A percentile compares a stretch with the other conserved stretches of the same genome.
Conservation (phyloP, 1,140 invertebrate genomes). For the Drosophila bipectinata region DNA sequence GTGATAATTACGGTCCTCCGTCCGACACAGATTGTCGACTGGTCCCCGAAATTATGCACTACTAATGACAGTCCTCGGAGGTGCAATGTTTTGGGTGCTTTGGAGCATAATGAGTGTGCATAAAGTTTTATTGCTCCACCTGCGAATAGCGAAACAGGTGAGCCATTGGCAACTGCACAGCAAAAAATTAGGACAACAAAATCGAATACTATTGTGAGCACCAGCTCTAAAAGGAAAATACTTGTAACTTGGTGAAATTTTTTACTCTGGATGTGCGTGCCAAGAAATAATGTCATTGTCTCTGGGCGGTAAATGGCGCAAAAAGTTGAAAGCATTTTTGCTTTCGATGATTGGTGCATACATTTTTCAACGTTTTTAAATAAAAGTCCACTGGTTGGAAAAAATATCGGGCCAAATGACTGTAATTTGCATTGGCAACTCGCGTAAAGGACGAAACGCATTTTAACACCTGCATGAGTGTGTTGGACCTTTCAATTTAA, state of each 20-base stretch:
- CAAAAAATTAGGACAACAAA: background rate
- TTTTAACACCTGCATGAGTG: constrained; percentile 56
- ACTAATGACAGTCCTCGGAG: constrained; percentile 52
- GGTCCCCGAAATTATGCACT: constrained; percentile 49
- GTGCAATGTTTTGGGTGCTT: constrained; percentile 39
- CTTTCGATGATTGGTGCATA: constrained; percentile 8
- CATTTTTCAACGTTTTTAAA: constrained; percentile 47
- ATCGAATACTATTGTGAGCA: background rate
- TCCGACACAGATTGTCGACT: constrained; percentile 50
- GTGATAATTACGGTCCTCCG: constrained; percentile 57
- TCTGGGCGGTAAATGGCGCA: constrained; percentile 4
- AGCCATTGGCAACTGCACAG: constrained; percentile 15
- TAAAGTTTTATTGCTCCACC: constrained; percentile 57
- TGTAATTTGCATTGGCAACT: constrained; percentile 58
- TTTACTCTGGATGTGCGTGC: constrained; percentile 32
- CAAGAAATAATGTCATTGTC: constrained; percentile 47
- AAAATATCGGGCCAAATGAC: constrained; percentile 46
- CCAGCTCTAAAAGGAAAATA: background rate
- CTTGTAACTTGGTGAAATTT: constrained; percentile 4
- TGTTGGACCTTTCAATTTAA: constrained; percentile 58
- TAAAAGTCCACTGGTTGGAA: constrained; percentile 20
- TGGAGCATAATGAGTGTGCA: constrained; percentile 51
- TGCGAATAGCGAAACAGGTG: constrained; percentile 16
- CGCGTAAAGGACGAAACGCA: constrained; percentile 27
- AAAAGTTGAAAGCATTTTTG: constrained; percentile 18